Percentiles rank a stretch among this genome's conserved stretches.
Conservation (phyloP, 2,113 vertebrate genomes). For the Bubo bubo region DNA sequence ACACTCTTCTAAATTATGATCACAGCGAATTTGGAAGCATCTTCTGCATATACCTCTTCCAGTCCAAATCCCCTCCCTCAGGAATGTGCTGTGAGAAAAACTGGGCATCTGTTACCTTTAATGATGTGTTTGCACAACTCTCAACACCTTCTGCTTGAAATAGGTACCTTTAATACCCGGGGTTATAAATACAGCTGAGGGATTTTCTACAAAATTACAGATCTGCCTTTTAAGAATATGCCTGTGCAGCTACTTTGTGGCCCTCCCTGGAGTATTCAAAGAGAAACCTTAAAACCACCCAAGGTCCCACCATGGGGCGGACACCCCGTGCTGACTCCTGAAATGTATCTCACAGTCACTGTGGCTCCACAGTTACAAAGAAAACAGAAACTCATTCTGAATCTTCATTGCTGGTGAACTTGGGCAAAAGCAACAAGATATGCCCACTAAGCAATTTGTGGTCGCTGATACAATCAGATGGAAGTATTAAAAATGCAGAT, state of each 20-base stretch:
- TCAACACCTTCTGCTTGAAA: neutral
- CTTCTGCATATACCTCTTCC: neutral
- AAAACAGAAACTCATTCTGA: neutral
- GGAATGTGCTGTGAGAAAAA: neutral
- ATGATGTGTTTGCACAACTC: neutral
- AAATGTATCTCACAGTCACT: fast-evolving
- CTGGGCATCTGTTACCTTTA: neutral
- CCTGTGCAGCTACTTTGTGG: neutral
- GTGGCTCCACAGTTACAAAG: neutral
- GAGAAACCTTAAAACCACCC: neutral
- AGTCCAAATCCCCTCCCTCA: neutral
- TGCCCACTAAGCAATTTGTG: neutral
- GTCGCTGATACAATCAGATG: neutral
- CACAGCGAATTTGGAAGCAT: neutral
- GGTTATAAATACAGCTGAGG: neutral
- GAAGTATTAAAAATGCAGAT: neutral
- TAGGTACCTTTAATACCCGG: neutral
- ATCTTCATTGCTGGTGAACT: neutral
- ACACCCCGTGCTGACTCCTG: neutral
- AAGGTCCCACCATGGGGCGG: neutral
- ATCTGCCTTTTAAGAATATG: neutral
- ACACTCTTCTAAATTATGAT: neutral
- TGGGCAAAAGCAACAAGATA: neutral
- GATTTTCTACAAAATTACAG: neutral
- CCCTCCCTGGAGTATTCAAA: neutral